Conservation (phyloP, 2,888 invertebrate species). For the Papilio demoleus region DNA sequence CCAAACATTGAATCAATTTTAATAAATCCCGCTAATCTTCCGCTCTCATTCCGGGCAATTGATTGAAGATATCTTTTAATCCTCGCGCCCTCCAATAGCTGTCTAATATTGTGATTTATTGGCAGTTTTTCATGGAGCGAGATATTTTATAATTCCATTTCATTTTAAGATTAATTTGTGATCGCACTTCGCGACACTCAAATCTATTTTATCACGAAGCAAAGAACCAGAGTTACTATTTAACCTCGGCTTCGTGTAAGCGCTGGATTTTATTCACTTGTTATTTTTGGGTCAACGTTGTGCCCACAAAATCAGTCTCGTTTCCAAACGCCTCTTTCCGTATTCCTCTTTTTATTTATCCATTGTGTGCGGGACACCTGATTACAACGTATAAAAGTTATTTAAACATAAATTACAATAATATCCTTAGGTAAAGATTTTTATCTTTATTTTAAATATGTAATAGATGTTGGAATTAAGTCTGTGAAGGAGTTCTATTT, state of each 20-base stretch:
- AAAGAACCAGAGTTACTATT: conserved; percentile 24
- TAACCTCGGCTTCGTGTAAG: conserved; percentile 18
- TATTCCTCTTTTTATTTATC: conserved; percentile 6
- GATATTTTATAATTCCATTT: conserved; percentile 44
- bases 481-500: background rate
- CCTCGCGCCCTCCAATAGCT: conserved; percentile 59
- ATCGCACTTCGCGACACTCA: conserved; percentile 9
- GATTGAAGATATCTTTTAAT: conserved; percentile 60
- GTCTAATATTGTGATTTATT: conserved; percentile 73
- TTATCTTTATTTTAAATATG: too few relatives aligned
- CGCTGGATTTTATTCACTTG: conserved; percentile 11
- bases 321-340: conserved; percentile 4
- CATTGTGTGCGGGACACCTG: background rate
- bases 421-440: background rate
- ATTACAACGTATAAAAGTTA: background rate
- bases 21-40: conserved; percentile 39
- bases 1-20: conserved; percentile 43
- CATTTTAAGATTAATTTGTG: conserved; percentile 44
- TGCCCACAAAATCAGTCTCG: conserved; percentile 6
- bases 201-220: conserved; percentile 27
- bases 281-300: conserved; percentile 30
- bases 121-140: conserved; percentile 56
- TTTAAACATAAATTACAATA: background rate
- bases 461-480: too few relatives aligned
- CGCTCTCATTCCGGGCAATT: conserved; percentile 51